Evolutionary conservation across 2,113 vertebrate genomes (phyloP).

Genomic region (Hoplias malabaricus): DNA sequence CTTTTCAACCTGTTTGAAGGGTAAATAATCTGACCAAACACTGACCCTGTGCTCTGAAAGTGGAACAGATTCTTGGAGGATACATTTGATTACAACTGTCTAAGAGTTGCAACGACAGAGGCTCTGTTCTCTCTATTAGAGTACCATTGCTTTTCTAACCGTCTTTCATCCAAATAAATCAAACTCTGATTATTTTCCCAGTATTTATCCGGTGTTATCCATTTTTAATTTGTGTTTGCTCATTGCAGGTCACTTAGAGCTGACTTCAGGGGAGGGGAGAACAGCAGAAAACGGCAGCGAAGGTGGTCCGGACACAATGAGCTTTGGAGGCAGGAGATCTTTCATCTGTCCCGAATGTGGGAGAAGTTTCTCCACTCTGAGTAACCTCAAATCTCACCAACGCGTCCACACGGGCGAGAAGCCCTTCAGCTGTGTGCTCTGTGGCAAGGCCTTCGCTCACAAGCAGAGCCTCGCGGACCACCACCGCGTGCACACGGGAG

Average conservation of each 20-base stretch:
- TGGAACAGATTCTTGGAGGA: too few species aligned
- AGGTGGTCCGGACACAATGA: background rate
- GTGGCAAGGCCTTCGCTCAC: slow-evolving; percentile 62
- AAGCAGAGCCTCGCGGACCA: slow-evolving; percentile 65
- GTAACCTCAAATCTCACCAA: slow-evolving; percentile 59
- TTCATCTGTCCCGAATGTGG: slow-evolving; percentile 60
- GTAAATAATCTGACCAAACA: too few species aligned
- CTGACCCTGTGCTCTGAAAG: too few species aligned
- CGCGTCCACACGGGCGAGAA: slow-evolving; percentile 63
- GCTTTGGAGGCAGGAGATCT: slow-evolving; percentile 42
- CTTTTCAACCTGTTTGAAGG: too few species aligned
- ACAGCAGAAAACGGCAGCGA: background rate
- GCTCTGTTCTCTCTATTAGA: too few species aligned
- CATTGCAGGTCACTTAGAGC: slow-evolving; percentile 84
- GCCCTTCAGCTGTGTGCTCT: slow-evolving; percentile 62
- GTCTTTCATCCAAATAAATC: too few species aligned
- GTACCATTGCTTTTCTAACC: too few species aligned
- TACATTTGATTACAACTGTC: too few species aligned
- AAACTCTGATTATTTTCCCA: too few species aligned
- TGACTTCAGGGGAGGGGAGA: slow-evolving; percentile 35
- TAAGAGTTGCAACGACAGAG: too few species aligned
- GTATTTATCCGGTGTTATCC: background rate
- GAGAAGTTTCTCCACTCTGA: slow-evolving; percentile 62
- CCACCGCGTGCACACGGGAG: slow-evolving; percentile 56
- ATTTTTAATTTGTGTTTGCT: slow-evolving; percentile 70